A percentile compares a stretch with the other conserved stretches of the same genome.
These are phyloP conservation scores for Drosophila ironensis DNA, from an alignment of 1,140 invertebrate genomes.

Conservation along the genomic window DNA sequence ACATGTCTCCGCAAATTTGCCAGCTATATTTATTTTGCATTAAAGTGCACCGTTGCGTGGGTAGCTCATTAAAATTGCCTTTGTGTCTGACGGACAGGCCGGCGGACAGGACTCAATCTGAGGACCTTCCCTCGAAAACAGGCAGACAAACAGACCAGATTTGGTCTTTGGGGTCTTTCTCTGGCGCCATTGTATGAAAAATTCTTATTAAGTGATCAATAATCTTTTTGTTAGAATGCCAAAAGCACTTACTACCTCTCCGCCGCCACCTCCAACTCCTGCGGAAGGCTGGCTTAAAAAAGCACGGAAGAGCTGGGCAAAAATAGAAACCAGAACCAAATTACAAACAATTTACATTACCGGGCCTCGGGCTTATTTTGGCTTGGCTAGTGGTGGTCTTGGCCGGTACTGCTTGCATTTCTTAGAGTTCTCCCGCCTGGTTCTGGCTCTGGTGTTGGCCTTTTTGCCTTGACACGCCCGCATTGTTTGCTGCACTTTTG, in stretches of 20 bases:
- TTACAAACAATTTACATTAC: constrained; percentile 74
- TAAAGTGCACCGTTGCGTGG: constrained; percentile 69
- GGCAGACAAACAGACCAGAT: constrained; percentile 37
- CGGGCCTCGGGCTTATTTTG: constrained; percentile 48
- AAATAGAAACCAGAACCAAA: constrained; percentile 67
- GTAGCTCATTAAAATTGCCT: constrained; percentile 74
- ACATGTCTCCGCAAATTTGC: constrained; percentile 41
- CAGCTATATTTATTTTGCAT: constrained; percentile 73
- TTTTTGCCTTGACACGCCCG: constrained; percentile 47
- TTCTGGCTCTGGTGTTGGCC: constrained; percentile 9
- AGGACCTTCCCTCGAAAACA: constrained; percentile 15
- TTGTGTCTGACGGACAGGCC: constrained; percentile 34
- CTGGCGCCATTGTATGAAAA: constrained; percentile 64
- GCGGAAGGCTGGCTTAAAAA: constrained; percentile 4
- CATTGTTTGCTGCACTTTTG: constrained; percentile 66
- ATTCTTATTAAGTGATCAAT: constrained; percentile 80
- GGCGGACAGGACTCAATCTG: constrained; percentile 3
- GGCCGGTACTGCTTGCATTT: no score
- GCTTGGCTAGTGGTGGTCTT: constrained; percentile 31
- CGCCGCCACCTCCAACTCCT: not conserved
- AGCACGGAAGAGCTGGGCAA: constrained; percentile 47
- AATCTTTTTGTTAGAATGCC: constrained; percentile 78
- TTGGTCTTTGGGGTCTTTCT: not conserved
- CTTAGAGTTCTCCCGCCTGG: not conserved
- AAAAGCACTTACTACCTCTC: constrained; percentile 51